A percentile compares a stretch with the other conserved stretches of the same genome.
Evolutionary conservation across 2,113 vertebrate species (phyloP).

Genomic region (Albula glossodonta): DNA sequence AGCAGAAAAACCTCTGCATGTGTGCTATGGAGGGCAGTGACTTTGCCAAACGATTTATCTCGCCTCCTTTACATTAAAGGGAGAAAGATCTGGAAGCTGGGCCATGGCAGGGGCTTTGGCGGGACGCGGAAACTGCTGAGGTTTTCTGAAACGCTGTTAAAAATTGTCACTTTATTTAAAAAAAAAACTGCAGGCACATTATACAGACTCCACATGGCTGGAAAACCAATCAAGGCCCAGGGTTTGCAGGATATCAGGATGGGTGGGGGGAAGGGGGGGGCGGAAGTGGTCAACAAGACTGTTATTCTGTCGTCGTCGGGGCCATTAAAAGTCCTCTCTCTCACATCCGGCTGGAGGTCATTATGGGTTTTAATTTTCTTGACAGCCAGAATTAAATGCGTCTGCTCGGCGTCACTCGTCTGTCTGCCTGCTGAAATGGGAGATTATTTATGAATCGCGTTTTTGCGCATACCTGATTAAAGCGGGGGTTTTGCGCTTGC

Average conservation of each 20-base stretch:
- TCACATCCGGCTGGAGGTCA: slow-evolving; percentile 48
- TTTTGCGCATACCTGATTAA: slow-evolving; percentile 54
- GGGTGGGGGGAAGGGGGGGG: slow-evolving; percentile 25
- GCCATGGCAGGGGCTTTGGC: slow-evolving; percentile 59
- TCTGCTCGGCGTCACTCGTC: slow-evolving; percentile 55
- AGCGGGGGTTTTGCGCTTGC: slow-evolving; percentile 50
- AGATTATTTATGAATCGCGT: slow-evolving; percentile 60
- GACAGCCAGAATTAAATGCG: slow-evolving; percentile 53
- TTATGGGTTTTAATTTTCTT: slow-evolving; percentile 65
- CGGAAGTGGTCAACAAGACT: slow-evolving; percentile 34
- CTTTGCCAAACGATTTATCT: slow-evolving; percentile 55
- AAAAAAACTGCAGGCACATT: slow-evolving; percentile 57
- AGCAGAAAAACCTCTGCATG: slow-evolving; percentile 22
- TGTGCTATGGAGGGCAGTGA: slow-evolving; percentile 43
- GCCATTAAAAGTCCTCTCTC: slow-evolving; percentile 54
- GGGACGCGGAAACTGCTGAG: slow-evolving; percentile 64
- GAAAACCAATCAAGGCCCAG: slow-evolving; percentile 62
- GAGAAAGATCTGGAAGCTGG: slow-evolving; percentile 48
- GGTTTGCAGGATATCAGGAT: slow-evolving; percentile 43
- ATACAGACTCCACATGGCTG: slow-evolving; percentile 63
- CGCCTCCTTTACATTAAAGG: slow-evolving; percentile 62
- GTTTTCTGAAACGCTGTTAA: slow-evolving; percentile 69
- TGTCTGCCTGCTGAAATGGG: slow-evolving; percentile 46
- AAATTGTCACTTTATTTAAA: slow-evolving; percentile 75
- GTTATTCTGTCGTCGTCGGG: slow-evolving; percentile 45